Conservation (phyloP, 2,888 invertebrate species). For the Colletes collaris region DNA sequence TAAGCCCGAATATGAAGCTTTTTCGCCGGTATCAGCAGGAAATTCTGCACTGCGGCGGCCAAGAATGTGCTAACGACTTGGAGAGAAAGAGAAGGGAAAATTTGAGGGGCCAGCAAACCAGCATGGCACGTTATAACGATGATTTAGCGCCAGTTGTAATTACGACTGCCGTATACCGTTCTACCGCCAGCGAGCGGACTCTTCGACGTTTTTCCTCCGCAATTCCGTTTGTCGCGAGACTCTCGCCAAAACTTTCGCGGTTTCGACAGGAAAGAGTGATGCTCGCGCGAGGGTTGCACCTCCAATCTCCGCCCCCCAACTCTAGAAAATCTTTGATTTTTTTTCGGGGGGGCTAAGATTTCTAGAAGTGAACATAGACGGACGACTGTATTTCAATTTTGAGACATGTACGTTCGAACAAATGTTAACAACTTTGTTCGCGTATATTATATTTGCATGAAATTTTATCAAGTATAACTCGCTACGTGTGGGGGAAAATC, state of each 20-base stretch:
- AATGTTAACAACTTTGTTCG: too few species aligned
- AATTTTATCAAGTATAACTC: too few species aligned
- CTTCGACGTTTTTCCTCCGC: conserved; percentile 18
- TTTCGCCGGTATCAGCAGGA: conserved; percentile 70
- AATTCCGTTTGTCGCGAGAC: not conserved
- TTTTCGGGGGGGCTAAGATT: too few species aligned
- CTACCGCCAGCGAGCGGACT: not conserved
- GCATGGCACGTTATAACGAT: conserved; percentile 53
- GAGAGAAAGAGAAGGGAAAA: conserved; percentile 37
- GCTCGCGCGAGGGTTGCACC: too few species aligned
- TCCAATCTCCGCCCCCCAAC: too few species aligned
- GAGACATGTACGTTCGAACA: too few species aligned
- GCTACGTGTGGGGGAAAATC: too few species aligned
- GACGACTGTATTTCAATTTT: too few species aligned
- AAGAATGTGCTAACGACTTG: conserved; percentile 71
- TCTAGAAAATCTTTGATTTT: too few species aligned
- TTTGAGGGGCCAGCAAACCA: conserved; percentile 29
- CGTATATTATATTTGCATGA: too few species aligned
- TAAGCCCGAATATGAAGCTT: conserved; percentile 72
- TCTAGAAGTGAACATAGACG: too few species aligned
- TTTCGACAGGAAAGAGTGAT: too few species aligned
- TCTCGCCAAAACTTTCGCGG: not conserved
- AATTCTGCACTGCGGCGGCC: conserved; percentile 66
- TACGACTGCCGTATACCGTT: conserved; percentile 50
- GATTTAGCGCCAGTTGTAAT: conserved; percentile 64